Base-by-base conservation (phyloP, 2,888 invertebrate genomes). In the Sminthurinus aureus region DNA sequence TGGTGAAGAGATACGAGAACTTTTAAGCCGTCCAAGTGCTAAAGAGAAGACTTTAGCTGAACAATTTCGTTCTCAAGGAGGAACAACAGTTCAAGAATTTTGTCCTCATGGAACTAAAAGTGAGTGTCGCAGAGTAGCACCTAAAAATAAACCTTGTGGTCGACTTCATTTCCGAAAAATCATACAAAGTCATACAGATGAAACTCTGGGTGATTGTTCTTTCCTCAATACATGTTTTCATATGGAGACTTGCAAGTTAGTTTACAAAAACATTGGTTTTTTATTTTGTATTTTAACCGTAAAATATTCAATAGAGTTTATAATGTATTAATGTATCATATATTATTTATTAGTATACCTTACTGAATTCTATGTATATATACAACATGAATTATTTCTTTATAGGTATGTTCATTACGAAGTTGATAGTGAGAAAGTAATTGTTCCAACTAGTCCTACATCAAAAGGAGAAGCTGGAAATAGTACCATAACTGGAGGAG, bases 201-300 rank as follows among this genome's bases (percentile, higher is more conserved):
- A 98, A 91, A 93, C 96, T 0, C 92, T 98, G 0, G 98, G 99
- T 0, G 99, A 99, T 90, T 99, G 98, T 90, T 98, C 98, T 22
- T 99, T 99, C 90, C 92, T 99, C 2, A 99, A 99, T 90, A 99
- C 98, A 0, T 99, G 98, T 90, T 99, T 99, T 90, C 98, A 99
- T 90, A 98, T 99, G 98, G 98, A 98, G 88, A 97, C 96, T 67
- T 99, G 98, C 93, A 98, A 98, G 94, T 94, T 89, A 90, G 89
- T 67, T n/a, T n/a, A 58, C 50, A 26, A 50, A n/a, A n/a, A n/a
- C n/a, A 79, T 66, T 58, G 20, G n/a, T n/a, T n/a, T n/a, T n/a
- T n/a, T n/a, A n/a, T n/a, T n/a, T n/a, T n/a, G n/a, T n/a, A n/a
- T n/a, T n/a, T n/a, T n/a, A n/a, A n/a, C n/a, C n/a, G n/a, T n/a